Percentiles rank a stretch among this genome's conserved stretches.
phyloP scores from a whole-genome alignment of 1,140 invertebrate species.

The Pantala flavescens region DNA sequence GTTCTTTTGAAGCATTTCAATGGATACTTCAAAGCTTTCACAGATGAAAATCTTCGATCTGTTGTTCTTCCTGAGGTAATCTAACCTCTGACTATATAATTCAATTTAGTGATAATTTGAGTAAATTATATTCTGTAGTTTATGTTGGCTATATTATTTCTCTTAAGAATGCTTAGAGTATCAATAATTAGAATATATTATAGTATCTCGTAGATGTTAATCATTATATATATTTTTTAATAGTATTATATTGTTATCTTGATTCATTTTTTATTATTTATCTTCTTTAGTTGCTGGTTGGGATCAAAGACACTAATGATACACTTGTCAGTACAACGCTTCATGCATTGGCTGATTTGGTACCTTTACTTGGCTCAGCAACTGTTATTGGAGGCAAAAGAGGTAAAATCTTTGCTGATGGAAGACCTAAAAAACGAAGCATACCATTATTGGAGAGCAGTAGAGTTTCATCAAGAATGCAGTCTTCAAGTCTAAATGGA shows the following conservation, averaged over 20 bases:
- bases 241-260: neutral
- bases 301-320: constrained; percentile 73
- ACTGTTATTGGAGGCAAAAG: constrained; percentile 70
- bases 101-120: neutral
- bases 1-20: constrained; percentile 60
- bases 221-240: too few relatives aligned
- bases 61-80: constrained; percentile 60
- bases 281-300: constrained; percentile 54
- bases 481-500: neutral
- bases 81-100: constrained; percentile 6
- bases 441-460: neutral
- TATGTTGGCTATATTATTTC: constrained; percentile 12
- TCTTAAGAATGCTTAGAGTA: too few relatives aligned
- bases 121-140: neutral
- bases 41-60: constrained; percentile 53
- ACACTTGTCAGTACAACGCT: constrained; percentile 65
- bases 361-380: constrained; percentile 67
- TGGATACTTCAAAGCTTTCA: constrained; percentile 55
- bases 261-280: constrained; percentile 12
- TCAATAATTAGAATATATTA: too few relatives aligned
- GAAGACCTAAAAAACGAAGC: constrained; percentile 45
- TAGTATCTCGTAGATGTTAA: too few relatives aligned
- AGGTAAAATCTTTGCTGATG: constrained; percentile 69
- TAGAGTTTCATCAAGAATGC: neutral
- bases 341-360: constrained; percentile 63